These are phyloP conservation scores for Bilobella aurantiaca DNA, from an alignment of 1,140 invertebrate genomes.

Conservation along the genomic window DNA sequence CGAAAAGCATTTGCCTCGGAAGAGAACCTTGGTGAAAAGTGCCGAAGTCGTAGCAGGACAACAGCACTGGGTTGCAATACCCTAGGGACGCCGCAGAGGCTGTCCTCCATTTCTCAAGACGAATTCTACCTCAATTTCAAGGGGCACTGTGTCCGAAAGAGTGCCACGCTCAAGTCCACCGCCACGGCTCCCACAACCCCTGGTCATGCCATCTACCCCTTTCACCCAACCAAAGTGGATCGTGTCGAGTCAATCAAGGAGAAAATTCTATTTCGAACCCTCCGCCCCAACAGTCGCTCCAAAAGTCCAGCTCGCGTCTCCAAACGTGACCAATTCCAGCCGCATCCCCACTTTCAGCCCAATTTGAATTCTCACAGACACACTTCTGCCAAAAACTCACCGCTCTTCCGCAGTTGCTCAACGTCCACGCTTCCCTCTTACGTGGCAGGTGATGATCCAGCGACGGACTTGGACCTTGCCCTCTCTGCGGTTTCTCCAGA, in stretches of 20 bases:
- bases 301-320: constrained; percentile 15
- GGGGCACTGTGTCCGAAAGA: constrained; percentile 24
- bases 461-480: constrained; percentile 29
- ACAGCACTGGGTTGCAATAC: background rate
- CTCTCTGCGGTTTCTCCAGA: constrained; percentile 4
- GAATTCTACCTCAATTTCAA: constrained; percentile 26
- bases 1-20: constrained; percentile 28
- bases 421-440: constrained; percentile 32
- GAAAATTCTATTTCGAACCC: constrained; percentile 19
- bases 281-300: background rate
- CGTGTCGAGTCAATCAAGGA: constrained; percentile 33
- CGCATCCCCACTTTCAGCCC: constrained; percentile 4
- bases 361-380: background rate
- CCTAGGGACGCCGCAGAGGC: background rate
- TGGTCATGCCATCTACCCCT: background rate
- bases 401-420: constrained; percentile 30
- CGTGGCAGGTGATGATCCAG: constrained; percentile 33
- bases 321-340: constrained; percentile 8
- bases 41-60: background rate
- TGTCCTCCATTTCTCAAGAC: background rate
- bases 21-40: constrained; percentile 23
- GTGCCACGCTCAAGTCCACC: constrained; percentile 27
- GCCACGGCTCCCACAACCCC: background rate
- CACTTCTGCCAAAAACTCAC: constrained; percentile 21
- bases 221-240: constrained; percentile 20